Evolutionary conservation across 2,888 invertebrate species (phyloP).

Genomic region (Mantis religiosa): DNA sequence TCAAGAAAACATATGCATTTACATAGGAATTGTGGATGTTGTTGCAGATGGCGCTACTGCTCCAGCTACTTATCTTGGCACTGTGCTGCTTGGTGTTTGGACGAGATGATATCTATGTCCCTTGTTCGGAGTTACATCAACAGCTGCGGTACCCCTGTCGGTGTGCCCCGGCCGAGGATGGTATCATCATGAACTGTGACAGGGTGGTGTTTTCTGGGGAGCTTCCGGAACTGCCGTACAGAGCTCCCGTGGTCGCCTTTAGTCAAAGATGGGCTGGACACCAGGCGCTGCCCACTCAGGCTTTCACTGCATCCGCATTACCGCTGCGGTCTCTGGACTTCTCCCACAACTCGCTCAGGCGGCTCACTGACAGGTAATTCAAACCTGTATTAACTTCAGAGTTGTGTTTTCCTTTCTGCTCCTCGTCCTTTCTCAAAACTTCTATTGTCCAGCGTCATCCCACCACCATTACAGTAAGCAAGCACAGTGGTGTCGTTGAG

Average conservation of each 20-base stretch:
- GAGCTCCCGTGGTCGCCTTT: constrained; percentile 75
- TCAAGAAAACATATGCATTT: too few relatives aligned
- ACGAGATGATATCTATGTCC: constrained; percentile 37
- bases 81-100: background rate
- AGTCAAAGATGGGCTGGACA: constrained; percentile 76
- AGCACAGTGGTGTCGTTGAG: too few relatives aligned
- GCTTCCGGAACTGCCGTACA: constrained; percentile 69
- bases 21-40: background rate
- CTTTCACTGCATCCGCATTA: constrained; percentile 62
- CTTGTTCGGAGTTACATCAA: constrained; percentile 72
- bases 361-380: constrained; percentile 60
- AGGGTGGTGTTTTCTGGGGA: constrained; percentile 75
- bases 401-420: background rate
- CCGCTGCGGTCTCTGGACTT: constrained; percentile 75
- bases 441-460: background rate
- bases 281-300: constrained; percentile 75
- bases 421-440: too few relatives aligned
- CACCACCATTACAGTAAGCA: background rate
- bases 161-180: constrained; percentile 52
- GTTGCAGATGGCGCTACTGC: background rate
- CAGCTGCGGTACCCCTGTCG: constrained; percentile 73
- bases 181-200: constrained; percentile 78
- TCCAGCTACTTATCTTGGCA: background rate
- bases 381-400: background rate
- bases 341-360: constrained; percentile 73